Evolutionary conservation across 2,888 invertebrate genomes (phyloP).

Genomic region (Amorpha juglandis): DNA sequence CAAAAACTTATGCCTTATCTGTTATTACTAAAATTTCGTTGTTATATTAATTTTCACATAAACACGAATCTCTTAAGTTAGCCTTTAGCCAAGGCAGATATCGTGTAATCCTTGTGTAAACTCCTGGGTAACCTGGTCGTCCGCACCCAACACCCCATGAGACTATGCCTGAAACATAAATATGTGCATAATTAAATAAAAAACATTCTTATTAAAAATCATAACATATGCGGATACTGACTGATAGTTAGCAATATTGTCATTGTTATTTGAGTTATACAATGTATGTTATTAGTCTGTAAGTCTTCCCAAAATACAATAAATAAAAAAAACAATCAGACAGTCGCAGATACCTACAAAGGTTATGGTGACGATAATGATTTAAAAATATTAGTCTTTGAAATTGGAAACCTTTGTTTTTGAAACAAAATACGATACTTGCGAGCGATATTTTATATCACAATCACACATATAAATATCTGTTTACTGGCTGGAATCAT

Average conservation of each 20-base stretch:
- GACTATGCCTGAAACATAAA: slow-evolving; percentile 87
- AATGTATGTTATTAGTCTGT: too few relatives aligned
- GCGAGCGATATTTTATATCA: neutral
- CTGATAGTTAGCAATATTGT: too few relatives aligned
- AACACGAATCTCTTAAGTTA: slow-evolving; percentile 89
- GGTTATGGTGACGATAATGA: too few relatives aligned
- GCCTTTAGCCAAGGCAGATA: slow-evolving; percentile 90
- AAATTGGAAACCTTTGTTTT: neutral
- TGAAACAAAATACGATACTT: neutral
- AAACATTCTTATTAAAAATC: neutral
- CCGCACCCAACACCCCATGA: slow-evolving; percentile 94
- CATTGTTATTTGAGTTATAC: too few relatives aligned
- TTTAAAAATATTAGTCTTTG: neutral
- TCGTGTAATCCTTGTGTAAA: slow-evolving; percentile 88
- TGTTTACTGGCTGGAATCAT: neutral
- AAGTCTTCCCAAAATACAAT: too few relatives aligned
- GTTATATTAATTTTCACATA: slow-evolving; percentile 78
- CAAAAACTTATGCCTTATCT: neutral
- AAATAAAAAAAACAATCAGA: too few relatives aligned
- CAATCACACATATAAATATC: slow-evolving; percentile 5
- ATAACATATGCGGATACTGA: too few relatives aligned
- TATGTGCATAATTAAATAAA: neutral
- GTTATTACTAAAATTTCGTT: neutral
- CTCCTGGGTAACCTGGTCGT: slow-evolving; percentile 89
- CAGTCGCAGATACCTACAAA: too few relatives aligned